Evolutionary conservation across 2,797 vertebrate genomes (phyloP).

Genomic region (Cheirogaleus major): DNA sequence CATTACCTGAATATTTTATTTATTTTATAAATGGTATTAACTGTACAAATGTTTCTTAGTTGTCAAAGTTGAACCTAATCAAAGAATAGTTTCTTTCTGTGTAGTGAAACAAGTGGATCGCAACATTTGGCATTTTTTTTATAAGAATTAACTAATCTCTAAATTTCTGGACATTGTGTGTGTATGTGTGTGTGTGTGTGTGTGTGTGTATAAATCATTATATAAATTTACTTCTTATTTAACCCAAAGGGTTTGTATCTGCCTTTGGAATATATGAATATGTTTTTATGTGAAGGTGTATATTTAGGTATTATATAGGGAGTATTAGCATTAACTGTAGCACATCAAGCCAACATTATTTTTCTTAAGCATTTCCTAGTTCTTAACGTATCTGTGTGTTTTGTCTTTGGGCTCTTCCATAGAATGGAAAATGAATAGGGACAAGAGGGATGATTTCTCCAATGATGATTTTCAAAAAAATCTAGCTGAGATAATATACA

Average conservation of each 20-base stretch:
- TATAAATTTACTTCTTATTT: constrained; percentile 25
- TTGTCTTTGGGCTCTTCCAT: background rate
- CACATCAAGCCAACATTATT: background rate
- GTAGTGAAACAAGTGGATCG: background rate
- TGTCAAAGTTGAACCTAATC: constrained; percentile 6
- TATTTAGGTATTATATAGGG: background rate
- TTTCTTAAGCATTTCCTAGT: background rate
- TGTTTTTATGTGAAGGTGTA: background rate
- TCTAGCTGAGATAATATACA: background rate
- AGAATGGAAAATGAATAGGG: background rate
- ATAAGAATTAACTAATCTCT: background rate
- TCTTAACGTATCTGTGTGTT: constrained; percentile 2
- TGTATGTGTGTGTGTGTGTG: no score
- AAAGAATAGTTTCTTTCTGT: constrained; percentile 30
- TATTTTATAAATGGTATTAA: constrained; percentile 55
- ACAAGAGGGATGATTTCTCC: background rate
- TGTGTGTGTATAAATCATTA: background rate
- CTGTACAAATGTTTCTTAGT: constrained; percentile 34
- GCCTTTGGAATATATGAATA: background rate
- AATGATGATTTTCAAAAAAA: background rate
- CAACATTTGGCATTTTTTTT: constrained; percentile 49
- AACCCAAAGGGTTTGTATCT: background rate
- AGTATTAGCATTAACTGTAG: background rate
- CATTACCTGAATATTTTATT: constrained; percentile 3
- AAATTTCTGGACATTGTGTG: background rate